Percentiles rank a stretch among this genome's conserved stretches.
phyloP scores from a whole-genome alignment of 2,888 invertebrate genomes.

The Pachycephus smyrnensis region DNA sequence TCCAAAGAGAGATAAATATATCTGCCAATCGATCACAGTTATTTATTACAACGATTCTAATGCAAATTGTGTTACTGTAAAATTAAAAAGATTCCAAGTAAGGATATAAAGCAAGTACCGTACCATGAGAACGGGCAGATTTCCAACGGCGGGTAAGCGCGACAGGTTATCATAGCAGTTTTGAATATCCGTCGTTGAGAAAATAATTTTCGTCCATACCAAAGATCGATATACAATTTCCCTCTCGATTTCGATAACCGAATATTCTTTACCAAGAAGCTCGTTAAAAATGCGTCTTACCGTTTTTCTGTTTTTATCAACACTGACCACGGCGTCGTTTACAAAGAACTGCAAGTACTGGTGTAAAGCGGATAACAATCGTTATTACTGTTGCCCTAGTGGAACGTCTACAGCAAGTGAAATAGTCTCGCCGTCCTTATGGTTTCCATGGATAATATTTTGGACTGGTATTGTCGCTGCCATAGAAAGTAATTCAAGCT shows the following conservation, averaged over 20 bases:
- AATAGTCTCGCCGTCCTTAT: conserved; percentile 31
- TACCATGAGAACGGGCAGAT: background rate
- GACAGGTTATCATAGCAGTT: background rate
- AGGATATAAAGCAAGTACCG: background rate
- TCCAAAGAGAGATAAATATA: background rate
- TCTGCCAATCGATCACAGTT: background rate
- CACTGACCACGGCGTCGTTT: background rate
- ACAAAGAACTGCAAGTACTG: conserved; percentile 42
- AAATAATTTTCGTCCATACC: background rate
- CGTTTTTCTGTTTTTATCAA: background rate
- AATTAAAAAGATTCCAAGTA: background rate
- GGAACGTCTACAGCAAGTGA: conserved; percentile 27
- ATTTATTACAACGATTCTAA: background rate
- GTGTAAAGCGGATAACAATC: conserved; percentile 38
- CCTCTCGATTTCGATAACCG: background rate
- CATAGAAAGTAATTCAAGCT: conserved; percentile 2
- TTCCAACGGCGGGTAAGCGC: background rate
- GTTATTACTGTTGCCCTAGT: conserved; percentile 47
- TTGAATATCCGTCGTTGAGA: background rate
- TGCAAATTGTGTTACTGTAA: background rate
- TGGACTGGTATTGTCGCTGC: conserved; percentile 9
- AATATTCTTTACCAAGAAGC: background rate
- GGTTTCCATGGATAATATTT: conserved; percentile 23
- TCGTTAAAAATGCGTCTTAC: background rate
- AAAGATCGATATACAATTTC: background rate